Evolutionary conservation across 2,797 vertebrate genomes (phyloP).

Genomic region (Macrochelys suwanniensis): DNA sequence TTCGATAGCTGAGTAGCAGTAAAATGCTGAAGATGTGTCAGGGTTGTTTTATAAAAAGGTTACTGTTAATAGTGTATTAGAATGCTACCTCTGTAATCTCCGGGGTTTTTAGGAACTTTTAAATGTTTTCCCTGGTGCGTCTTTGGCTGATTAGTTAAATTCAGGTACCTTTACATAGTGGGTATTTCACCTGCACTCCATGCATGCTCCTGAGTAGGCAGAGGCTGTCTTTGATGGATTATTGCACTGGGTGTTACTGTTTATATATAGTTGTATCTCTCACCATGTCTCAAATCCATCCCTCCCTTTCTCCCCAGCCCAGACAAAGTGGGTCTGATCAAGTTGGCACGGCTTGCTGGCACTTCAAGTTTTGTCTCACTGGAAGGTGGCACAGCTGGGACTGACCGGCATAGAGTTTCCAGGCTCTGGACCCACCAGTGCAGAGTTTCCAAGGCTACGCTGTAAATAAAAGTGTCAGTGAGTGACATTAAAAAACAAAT

Average conservation of each 20-base stretch:
- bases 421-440: background rate
- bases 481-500: background rate
- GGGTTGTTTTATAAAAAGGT: background rate
- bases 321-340: background rate
- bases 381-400: background rate
- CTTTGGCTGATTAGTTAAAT: background rate
- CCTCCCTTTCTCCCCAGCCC: background rate
- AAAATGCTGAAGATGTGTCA: rapidly evolving
- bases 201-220: background rate
- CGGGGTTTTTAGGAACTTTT: background rate
- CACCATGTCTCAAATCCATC: background rate
- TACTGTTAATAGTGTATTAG: background rate
- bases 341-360: background rate
- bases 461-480: background rate
- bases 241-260: rapidly evolving
- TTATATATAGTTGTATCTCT: background rate
- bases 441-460: background rate
- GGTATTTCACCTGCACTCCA: background rate
- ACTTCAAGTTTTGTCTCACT: background rate
- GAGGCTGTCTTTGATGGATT: background rate
- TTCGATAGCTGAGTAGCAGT: background rate
- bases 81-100: background rate
- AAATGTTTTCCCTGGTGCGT: background rate
- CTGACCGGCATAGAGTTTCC: background rate
- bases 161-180: rapidly evolving